phyloP scores from a whole-genome alignment of 2,113 vertebrate genomes.

The Saguinus imperator region DNA sequence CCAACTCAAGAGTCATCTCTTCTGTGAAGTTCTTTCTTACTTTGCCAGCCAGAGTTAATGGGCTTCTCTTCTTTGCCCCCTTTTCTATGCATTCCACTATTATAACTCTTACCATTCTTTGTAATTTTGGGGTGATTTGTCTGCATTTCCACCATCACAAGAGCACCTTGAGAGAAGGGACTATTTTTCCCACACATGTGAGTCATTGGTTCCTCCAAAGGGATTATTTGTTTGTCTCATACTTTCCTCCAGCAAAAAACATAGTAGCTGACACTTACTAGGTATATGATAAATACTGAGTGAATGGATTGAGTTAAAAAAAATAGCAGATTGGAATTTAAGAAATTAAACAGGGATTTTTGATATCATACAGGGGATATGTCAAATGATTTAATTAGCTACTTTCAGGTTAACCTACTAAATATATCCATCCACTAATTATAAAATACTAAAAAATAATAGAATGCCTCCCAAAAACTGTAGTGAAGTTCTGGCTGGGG shows the following conservation, averaged over 20 bases:
- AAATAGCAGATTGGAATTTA: conserved; percentile 44
- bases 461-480: neutral
- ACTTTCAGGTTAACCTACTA: neutral
- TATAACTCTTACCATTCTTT: neutral
- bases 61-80: neutral
- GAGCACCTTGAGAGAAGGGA: neutral
- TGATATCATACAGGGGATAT: neutral
- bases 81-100: neutral
- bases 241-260: neutral
- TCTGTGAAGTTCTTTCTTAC: neutral
- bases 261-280: neutral
- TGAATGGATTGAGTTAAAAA: neutral
- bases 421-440: conserved; percentile 12
- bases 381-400: conserved; percentile 31
- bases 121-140: neutral
- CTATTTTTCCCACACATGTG: neutral
- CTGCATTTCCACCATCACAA: neutral
- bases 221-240: neutral
- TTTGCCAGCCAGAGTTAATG: neutral
- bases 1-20: neutral
- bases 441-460: conserved; percentile 39
- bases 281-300: neutral
- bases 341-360: neutral
- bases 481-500: neutral
- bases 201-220: neutral